Percentiles rank a stretch among this genome's conserved stretches.
phyloP scores from a whole-genome alignment of 1,140 invertebrate genomes.

The Oreohelix idahoensis region DNA sequence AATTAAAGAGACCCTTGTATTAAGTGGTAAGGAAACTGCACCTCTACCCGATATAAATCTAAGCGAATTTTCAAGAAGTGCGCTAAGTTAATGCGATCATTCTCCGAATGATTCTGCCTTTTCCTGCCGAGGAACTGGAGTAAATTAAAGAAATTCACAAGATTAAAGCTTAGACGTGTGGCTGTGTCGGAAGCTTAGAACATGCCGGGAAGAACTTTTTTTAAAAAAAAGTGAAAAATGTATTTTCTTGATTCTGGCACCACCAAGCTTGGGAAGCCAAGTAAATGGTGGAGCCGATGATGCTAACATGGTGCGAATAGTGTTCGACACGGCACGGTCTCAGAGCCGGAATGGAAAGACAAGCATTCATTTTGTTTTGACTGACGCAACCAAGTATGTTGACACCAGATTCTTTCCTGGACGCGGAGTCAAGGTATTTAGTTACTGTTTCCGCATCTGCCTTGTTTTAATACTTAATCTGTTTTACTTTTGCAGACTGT shows the following conservation, averaged over 20 bases:
- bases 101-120: background rate
- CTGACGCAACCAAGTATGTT: conserved; percentile 13
- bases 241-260: background rate
- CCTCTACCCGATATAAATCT: background rate
- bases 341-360: background rate
- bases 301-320: background rate
- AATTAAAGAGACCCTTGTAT: background rate
- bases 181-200: background rate
- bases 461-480: background rate
- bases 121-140: background rate
- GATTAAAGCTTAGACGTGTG: background rate
- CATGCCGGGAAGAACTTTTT: background rate
- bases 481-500: background rate
- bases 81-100: background rate
- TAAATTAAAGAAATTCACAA: background rate
- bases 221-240: background rate
- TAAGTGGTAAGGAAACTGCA: background rate
- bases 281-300: background rate
- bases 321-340: background rate
- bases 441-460: background rate
- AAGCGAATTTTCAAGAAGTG: background rate
- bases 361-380: conserved; percentile 14
- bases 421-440: background rate
- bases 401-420: conserved; percentile 7
- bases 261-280: background rate